Evolutionary conservation across 2,113 vertebrate species (phyloP), one percentile per base, ranked within the genome.

Genomic region (Sceloporus tristichus): DNA sequence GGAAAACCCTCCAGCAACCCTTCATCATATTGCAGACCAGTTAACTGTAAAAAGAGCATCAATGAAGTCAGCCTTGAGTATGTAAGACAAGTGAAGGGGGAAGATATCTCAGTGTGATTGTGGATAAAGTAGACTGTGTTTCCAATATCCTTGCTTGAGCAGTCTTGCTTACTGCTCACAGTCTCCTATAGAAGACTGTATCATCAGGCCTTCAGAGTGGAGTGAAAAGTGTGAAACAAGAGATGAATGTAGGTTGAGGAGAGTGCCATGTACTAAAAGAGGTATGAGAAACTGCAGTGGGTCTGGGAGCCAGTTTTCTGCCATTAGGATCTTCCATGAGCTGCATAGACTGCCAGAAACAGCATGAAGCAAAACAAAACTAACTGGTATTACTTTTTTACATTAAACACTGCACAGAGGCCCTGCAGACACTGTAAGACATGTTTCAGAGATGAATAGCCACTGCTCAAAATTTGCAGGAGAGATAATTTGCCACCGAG

Each of bases 41-140:
- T 86, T 80, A 87, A 87, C 85, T 87, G 77, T 87, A 87, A 87
- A 87, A 87, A 79, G 48, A 80, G 66, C 48, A 87, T 87, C 77
- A 80, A 56, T 56, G 77, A 80, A 87, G 77, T 71, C 85, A 79
- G n/a, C n/a, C 48, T 86, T 87, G 85, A 80, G n/a, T 80, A 65
- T 87, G 78, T 59, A 59, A 80, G 78, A 87, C 66, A 66, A 80
- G 78, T 73, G 85, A 65, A 85, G 56, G 38, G n/a, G 38, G 56
- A 71, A 87, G 77, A 80, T 77, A 79, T 59, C 77, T 80, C 48
- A 40, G 85, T 56, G 77, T 27, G 77, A 80, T 71, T 56, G 85
- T 73, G 66, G 77, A 59, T 71, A 86, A 86, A 86, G 40, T 48
- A 25, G 11, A 56, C 40, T 86, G 65, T 79, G 62, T 42, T 79